These are phyloP conservation scores for Saguinus oedipus DNA, from an alignment of 2,797 vertebrate species.

Conservation along the genomic window DNA sequence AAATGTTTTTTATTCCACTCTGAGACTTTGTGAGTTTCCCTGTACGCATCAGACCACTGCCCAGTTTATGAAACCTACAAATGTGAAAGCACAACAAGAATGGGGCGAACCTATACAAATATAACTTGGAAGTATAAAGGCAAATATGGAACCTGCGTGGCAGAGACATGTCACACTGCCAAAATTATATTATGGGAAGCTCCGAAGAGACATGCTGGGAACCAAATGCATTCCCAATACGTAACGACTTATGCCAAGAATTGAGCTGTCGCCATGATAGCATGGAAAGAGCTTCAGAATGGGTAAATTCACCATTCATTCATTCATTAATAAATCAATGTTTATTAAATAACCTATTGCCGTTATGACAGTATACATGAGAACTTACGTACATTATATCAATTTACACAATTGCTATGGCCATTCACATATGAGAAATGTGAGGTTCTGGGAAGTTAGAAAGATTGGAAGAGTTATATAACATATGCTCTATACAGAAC, in stretches of 20 bases:
- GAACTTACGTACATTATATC: slow-evolving; percentile 4
- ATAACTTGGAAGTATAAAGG: slow-evolving; percentile 3
- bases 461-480: neutral
- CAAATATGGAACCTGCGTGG: neutral
- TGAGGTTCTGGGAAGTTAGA: neutral
- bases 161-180: slow-evolving; percentile 24
- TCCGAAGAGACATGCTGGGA: slow-evolving; percentile 27
- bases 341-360: slow-evolving; percentile 60
- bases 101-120: neutral
- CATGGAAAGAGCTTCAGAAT: slow-evolving; percentile 1
- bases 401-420: neutral
- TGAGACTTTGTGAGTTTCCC: slow-evolving; percentile 49
- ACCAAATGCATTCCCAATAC: slow-evolving; percentile 38
- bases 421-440: neutral
- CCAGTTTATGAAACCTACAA: slow-evolving; percentile 40
- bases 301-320: slow-evolving; percentile 31
- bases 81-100: slow-evolving; percentile 34
- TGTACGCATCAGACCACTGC: neutral
- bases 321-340: slow-evolving; percentile 46
- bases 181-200: neutral
- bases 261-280: neutral
- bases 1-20: slow-evolving; percentile 62
- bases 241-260: slow-evolving; percentile 35
- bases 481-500: neutral
- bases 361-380: neutral